Conservation (phyloP, 1,140 invertebrate species). For the Portunus trituberculatus region DNA sequence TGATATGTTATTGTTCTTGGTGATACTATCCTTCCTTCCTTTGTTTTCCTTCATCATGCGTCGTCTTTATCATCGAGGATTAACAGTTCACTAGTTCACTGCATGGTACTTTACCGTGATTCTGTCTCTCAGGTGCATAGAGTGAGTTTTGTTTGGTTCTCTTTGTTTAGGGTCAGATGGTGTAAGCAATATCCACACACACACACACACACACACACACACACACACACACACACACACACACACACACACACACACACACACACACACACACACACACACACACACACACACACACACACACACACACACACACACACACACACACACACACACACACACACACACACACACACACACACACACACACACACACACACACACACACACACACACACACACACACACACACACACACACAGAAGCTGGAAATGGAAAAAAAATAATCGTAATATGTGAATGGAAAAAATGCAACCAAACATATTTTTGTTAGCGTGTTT, state of each 20-base stretch:
- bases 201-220: too few relatives aligned
- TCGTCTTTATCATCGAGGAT: too few relatives aligned
- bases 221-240: too few relatives aligned
- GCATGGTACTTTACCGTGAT: too few relatives aligned
- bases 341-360: constrained; percentile 1
- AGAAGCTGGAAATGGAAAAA: background rate
- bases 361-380: constrained; percentile 11
- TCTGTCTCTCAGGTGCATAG: too few relatives aligned
- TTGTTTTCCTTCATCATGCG: too few relatives aligned
- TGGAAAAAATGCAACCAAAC: background rate
- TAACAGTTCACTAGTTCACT: too few relatives aligned
- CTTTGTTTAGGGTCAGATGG: too few relatives aligned
- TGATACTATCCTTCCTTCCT: too few relatives aligned
- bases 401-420: background rate
- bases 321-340: background rate
- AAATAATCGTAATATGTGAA: background rate
- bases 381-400: background rate
- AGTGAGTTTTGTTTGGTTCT: too few relatives aligned
- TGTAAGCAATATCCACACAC: too few relatives aligned
- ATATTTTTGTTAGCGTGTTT: constrained; percentile 23
- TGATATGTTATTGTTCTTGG: too few relatives aligned
- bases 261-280: background rate
- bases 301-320: constrained; percentile 51
- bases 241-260: background rate
- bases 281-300: constrained; percentile 6